Base-by-base conservation (phyloP, 2,113 vertebrate species). In the Chrysochloris asiatica region DNA sequence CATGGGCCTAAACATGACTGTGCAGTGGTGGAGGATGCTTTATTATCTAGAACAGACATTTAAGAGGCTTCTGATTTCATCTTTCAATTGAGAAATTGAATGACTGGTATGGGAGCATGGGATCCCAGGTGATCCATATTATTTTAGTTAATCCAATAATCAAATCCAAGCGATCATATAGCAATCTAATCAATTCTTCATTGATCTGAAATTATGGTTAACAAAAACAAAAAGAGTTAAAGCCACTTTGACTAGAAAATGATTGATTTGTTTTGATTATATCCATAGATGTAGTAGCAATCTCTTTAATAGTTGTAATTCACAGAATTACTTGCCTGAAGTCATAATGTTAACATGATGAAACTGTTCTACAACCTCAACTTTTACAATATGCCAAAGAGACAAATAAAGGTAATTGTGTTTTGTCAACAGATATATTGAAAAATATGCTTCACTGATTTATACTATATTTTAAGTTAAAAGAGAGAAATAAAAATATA, bases 261-360 rank as follows among this genome's bases (percentile, higher is more conserved):
- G 12, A 93, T 83, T 88, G 65, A 91, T 90, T 94, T 92, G 50
- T 76, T 95, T 93, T 78, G 10, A 88, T 92, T 73, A 56, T 79
- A 14, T 79, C 38, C 36, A 83, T 38, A 88, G 38, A 85, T 26
- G 56, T 24, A 92, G 6, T 21, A 75, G 45, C 63, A 91, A 75
- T 80, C 16, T 77, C 43, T 78, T 91, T 65, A 47, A 16, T 22
- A 84, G 2, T 81, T 72, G 1, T 77, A 87, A 89, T 78, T 93
- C 81, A 80, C 48, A 91, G 43, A 93, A 91, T 93, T 83, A 41
- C 41, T 14, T 61, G 26, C 45, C 47, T 93, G 33, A 2, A 86
- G n/a, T 86, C 43, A 54, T 72, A 76, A 75, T 75, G 11, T 7
- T 79, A 85, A 52, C 47, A 76, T 75, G 26, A 65, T 63, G 85